phyloP scores from a whole-genome alignment of 2,797 vertebrate species.

The Poecilia velifera region DNA sequence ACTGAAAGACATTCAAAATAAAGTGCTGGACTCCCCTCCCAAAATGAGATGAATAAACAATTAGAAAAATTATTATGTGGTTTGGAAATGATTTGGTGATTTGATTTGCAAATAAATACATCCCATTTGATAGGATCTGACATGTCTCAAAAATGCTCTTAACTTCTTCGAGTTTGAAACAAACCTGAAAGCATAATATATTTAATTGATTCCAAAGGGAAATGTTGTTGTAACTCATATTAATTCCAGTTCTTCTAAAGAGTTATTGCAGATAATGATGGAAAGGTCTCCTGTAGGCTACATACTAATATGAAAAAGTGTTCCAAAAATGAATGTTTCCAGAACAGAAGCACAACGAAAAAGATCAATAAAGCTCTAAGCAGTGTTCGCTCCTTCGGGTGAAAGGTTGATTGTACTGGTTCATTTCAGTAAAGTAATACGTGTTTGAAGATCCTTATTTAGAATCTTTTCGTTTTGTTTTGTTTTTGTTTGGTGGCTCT shows the following conservation, averaged over 20 bases:
- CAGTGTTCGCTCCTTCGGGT: not conserved
- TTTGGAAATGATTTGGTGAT: not conserved
- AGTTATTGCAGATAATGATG: too few species aligned
- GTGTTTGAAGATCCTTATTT: constrained; percentile 7
- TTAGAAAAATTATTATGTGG: not conserved
- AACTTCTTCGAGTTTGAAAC: not conserved
- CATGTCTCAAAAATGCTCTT: not conserved
- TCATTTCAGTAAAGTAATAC: not conserved
- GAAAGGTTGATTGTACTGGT: not conserved
- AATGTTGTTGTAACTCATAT: too few species aligned
- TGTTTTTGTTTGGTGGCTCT: constrained; percentile 29
- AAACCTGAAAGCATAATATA: not conserved
- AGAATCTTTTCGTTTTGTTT: constrained; percentile 8
- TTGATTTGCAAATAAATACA: not conserved
- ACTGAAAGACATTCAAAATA: constrained; percentile 28
- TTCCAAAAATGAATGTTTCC: not conserved
- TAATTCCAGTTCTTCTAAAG: too few species aligned
- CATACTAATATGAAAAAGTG: not conserved
- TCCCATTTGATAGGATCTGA: not conserved
- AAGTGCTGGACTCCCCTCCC: constrained; percentile 15
- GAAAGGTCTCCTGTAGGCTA: too few species aligned
- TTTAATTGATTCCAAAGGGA: too few species aligned
- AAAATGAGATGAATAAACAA: not conserved
- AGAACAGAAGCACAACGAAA: not conserved
- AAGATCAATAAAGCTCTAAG: not conserved